Evolutionary conservation across 1,140 invertebrate genomes (phyloP).

Genomic region (Chironomus striatipennis): DNA sequence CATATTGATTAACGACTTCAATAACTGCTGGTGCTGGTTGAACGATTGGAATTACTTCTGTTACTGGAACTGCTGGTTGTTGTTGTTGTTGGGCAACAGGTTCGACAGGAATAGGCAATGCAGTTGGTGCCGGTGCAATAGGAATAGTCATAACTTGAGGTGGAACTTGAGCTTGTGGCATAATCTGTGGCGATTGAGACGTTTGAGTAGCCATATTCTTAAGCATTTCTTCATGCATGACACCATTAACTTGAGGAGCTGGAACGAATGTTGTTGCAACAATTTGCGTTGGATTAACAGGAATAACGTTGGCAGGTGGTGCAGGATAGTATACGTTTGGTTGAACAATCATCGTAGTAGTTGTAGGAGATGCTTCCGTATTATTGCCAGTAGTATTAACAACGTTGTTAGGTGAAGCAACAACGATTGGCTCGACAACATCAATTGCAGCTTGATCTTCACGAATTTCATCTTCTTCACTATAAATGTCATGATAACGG

Average conservation of each 20-base stretch:
- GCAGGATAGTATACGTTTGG: constrained; percentile 36
- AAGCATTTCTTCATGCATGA: background rate
- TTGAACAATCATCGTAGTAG: constrained; percentile 33
- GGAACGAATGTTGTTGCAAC: constrained; percentile 14
- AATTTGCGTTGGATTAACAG: background rate
- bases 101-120: constrained; percentile 41
- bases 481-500: constrained; percentile 71
- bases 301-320: constrained; percentile 31
- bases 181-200: constrained; percentile 29
- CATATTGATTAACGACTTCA: constrained; percentile 23
- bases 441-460: constrained; percentile 56
- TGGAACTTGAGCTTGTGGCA: constrained; percentile 34
- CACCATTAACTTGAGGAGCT: constrained; percentile 27
- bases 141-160: constrained; percentile 35
- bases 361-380: background rate
- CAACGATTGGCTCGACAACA: constrained; percentile 39
- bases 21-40: constrained; percentile 34
- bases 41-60: constrained; percentile 30
- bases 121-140: constrained; percentile 36
- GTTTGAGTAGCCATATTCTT: constrained; percentile 3
- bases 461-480: constrained; percentile 46
- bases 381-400: background rate
- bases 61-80: constrained; percentile 30
- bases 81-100: constrained; percentile 31
- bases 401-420: background rate